Percentiles rank a stretch among this genome's conserved stretches.
phyloP scores from a whole-genome alignment of 2,888 invertebrate species.

The Drosophila prostipennis region DNA sequence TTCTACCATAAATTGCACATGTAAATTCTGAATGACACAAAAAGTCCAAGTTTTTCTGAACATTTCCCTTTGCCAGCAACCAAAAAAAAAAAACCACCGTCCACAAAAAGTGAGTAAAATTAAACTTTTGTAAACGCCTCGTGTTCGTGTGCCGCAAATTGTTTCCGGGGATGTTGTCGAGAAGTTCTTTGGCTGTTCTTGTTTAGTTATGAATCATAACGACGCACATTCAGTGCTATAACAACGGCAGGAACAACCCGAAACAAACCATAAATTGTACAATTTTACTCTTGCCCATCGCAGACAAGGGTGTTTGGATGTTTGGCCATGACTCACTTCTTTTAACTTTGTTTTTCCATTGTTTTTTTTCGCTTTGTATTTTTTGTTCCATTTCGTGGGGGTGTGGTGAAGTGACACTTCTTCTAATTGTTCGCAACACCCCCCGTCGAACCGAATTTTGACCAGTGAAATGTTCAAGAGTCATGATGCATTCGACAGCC shows the following conservation, averaged over 20 bases:
- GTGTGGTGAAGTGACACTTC: slow-evolving; percentile 64
- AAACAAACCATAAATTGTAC: slow-evolving; percentile 65
- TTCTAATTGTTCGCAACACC: slow-evolving; percentile 56
- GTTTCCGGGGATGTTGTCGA: slow-evolving; percentile 76
- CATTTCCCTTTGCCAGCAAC: slow-evolving; percentile 7
- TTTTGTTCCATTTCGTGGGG: slow-evolving; percentile 9
- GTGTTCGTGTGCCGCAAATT: slow-evolving; percentile 74
- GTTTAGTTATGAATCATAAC: slow-evolving; percentile 77
- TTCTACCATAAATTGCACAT: not conserved
- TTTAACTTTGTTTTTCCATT: slow-evolving; percentile 15
- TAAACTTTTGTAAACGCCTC: slow-evolving; percentile 75
- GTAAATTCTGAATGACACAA: slow-evolving; percentile 15
- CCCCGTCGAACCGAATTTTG: slow-evolving; percentile 17
- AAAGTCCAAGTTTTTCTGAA: slow-evolving; percentile 5
- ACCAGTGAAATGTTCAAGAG: slow-evolving; percentile 63
- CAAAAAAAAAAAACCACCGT: slow-evolving; percentile 5
- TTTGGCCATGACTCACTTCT: slow-evolving; percentile 43
- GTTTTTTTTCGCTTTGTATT: slow-evolving; percentile 17
- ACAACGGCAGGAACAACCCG: slow-evolving; percentile 35
- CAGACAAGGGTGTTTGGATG: slow-evolving; percentile 39
- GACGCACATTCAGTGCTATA: slow-evolving; percentile 50
- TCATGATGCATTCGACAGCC: slow-evolving; percentile 61
- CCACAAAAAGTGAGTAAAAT: slow-evolving; percentile 60
- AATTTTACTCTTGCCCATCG: slow-evolving; percentile 26
- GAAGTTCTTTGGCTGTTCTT: slow-evolving; percentile 54